Conservation (phyloP, 2,888 invertebrate species). For the Exephanes ischioxanthus region DNA sequence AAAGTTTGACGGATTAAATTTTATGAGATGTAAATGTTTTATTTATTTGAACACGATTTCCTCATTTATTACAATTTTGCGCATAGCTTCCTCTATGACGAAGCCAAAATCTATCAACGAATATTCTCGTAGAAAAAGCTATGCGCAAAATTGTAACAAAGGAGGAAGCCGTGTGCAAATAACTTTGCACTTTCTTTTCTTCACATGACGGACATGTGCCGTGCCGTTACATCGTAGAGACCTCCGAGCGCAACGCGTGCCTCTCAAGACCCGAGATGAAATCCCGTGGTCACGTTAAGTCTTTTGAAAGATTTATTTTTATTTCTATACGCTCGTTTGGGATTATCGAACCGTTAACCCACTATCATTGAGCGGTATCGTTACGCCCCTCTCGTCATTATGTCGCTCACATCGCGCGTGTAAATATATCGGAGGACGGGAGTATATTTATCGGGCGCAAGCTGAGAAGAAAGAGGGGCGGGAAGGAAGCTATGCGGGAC, state of each 20-base stretch:
- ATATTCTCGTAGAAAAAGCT: too few species aligned
- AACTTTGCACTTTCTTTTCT: not conserved
- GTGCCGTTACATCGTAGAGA: not conserved
- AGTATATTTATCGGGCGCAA: conserved; percentile 32
- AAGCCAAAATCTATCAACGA: too few species aligned
- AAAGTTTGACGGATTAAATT: not conserved
- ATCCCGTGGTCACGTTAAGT: conserved; percentile 38
- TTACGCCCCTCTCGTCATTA: not conserved
- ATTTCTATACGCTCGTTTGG: conserved; percentile 20
- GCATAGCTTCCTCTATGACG: too few species aligned
- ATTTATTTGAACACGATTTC: not conserved
- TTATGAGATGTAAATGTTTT: too few species aligned
- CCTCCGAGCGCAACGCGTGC: conserved; percentile 14
- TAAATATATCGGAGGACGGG: conserved; percentile 34
- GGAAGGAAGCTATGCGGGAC: conserved; percentile 34
- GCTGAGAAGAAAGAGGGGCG: not conserved
- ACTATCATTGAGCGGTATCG: not conserved
- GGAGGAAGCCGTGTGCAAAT: too few species aligned
- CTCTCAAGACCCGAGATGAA: conserved; percentile 4
- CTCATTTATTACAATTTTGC: too few species aligned
- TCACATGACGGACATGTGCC: not conserved
- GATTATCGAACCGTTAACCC: conserved; percentile 18
- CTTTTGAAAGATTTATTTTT: conserved; percentile 34
- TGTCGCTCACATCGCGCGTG: conserved; percentile 22
- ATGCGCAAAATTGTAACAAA: too few species aligned